A percentile compares a stretch with the other conserved stretches of the same genome.
phyloP scores from a whole-genome alignment of 2,113 vertebrate species.

The Gasterosteus aculeatus region DNA sequence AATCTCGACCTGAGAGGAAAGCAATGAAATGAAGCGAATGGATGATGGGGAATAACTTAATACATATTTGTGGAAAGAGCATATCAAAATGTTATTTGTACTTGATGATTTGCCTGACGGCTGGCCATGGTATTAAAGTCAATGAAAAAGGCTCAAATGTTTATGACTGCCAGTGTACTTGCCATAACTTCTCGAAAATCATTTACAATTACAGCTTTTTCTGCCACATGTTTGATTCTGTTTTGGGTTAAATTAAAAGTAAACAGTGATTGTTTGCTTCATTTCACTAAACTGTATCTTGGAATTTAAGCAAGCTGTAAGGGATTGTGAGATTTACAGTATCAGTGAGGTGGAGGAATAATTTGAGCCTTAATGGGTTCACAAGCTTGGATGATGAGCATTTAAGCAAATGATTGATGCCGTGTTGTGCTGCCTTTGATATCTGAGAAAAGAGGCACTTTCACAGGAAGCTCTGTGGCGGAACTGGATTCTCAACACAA shows the following conservation, averaged over 20 bases:
- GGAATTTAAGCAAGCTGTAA: constrained; percentile 14
- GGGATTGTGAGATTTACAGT: constrained; percentile 10
- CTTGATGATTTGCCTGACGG: too few species aligned
- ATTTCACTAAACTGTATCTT: constrained; percentile 24
- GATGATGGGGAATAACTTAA: too few species aligned
- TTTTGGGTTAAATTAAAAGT: constrained; percentile 13
- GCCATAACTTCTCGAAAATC: background rate
- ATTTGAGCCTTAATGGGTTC: constrained; percentile 38
- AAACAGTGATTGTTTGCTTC: constrained; percentile 18
- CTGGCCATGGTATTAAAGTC: too few species aligned
- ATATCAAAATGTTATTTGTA: too few species aligned
- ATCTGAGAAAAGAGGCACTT: constrained; percentile 22
- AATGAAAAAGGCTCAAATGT: too few species aligned
- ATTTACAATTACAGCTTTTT: background rate
- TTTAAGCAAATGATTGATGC: constrained; percentile 52
- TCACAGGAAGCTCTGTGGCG: constrained; percentile 5
- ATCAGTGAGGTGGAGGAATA: constrained; percentile 18
- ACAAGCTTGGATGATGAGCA: constrained; percentile 37
- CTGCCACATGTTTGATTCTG: background rate
- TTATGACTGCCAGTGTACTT: background rate
- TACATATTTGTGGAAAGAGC: too few species aligned
- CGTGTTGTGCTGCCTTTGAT: constrained; percentile 23
- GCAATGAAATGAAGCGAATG: too few species aligned
- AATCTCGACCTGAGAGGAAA: too few species aligned
- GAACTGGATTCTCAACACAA: background rate